A percentile compares a stretch with the other conserved stretches of the same genome.
Conservation (phyloP, 2,888 invertebrate species). For the Sicus ferrugineus region DNA sequence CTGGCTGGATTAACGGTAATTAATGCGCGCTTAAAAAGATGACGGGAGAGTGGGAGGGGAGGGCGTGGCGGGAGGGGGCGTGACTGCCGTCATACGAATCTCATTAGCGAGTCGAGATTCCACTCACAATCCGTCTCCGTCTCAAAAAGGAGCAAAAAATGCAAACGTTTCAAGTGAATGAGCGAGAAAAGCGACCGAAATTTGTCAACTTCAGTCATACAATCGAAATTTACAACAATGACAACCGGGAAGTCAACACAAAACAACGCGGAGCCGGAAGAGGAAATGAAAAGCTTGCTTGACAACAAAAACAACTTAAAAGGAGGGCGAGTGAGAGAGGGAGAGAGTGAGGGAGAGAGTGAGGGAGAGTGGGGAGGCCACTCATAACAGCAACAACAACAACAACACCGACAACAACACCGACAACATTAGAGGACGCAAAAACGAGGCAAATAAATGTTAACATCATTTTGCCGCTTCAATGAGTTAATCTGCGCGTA, state of each 20-base stretch:
- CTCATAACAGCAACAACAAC: too few species aligned
- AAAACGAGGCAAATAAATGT: constrained; percentile 40
- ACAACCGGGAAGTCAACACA: too few species aligned
- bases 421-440: background rate
- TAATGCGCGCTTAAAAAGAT: too few species aligned
- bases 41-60: too few species aligned
- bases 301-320: background rate
- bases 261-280: background rate
- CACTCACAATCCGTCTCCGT: background rate
- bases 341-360: background rate
- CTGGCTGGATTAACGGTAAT: background rate
- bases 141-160: background rate
- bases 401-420: background rate
- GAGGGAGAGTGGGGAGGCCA: background rate
- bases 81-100: background rate
- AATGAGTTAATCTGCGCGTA: constrained; percentile 43
- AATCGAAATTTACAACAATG: too few species aligned
- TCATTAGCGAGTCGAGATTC: background rate
- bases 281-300: background rate
- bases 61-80: background rate
- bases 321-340: too few species aligned
- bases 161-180: background rate
- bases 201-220: background rate
- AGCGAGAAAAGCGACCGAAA: too few species aligned
- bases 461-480: constrained; percentile 49